These are phyloP conservation scores for Melolontha melolontha DNA, from an alignment of 2,888 invertebrate genomes.

Conservation along the genomic window DNA sequence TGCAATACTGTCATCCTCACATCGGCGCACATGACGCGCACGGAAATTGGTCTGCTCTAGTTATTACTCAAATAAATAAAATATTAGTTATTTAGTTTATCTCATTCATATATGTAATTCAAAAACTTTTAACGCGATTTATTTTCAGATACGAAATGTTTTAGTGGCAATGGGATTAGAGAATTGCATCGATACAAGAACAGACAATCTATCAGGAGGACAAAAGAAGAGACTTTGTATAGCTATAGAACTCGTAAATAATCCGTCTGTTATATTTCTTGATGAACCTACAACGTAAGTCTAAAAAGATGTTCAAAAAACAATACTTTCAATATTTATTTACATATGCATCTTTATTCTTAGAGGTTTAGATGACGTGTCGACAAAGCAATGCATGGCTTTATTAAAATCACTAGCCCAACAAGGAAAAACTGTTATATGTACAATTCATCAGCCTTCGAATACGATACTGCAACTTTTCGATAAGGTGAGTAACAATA, in stretches of 20 bases:
- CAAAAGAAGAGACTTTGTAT: slow-evolving; percentile 82
- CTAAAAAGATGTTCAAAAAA: not conserved
- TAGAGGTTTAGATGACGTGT: slow-evolving; percentile 80
- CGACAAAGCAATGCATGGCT: slow-evolving; percentile 78
- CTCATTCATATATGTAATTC: no score
- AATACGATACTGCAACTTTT: slow-evolving; percentile 82
- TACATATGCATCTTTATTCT: slow-evolving; percentile 46
- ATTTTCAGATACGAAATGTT: slow-evolving; percentile 9
- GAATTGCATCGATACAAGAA: slow-evolving; percentile 74
- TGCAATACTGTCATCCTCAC: no score
- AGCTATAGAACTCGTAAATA: slow-evolving; percentile 83
- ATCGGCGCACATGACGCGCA: no score
- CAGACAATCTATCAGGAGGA: slow-evolving; percentile 79
- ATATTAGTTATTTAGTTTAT: no score
- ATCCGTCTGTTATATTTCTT: slow-evolving; percentile 84
- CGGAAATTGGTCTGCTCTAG: no score
- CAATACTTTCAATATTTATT: no score
- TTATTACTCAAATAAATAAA: no score
- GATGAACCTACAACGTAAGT: slow-evolving; percentile 86
- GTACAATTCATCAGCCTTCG: slow-evolving; percentile 85
- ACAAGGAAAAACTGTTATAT: slow-evolving; percentile 80
- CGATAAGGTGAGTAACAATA: slow-evolving; percentile 69
- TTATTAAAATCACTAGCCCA: slow-evolving; percentile 77
- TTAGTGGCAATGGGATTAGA: slow-evolving; percentile 71
- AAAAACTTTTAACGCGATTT: not conserved